A percentile compares a stretch with the other conserved stretches of the same genome.
Conservation (phyloP, 2,113 vertebrate species). For the Ranitomeya variabilis region DNA sequence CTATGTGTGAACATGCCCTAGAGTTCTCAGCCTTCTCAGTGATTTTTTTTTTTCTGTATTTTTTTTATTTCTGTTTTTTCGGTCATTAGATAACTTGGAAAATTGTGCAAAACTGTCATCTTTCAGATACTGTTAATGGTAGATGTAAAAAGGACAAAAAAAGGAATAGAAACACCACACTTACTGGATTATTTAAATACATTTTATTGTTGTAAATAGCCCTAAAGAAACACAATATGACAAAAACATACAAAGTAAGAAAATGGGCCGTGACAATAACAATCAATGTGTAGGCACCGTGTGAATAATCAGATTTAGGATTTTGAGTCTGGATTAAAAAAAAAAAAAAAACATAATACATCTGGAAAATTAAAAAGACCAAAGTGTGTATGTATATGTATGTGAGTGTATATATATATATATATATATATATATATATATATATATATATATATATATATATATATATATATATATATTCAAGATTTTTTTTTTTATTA, state of each 20-base stretch:
- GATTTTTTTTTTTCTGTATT: no score
- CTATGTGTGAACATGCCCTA: no score
- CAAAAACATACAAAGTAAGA: constrained; percentile 14
- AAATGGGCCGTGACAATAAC: not conserved
- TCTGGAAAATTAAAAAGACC: not conserved
- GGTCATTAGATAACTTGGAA: no score
- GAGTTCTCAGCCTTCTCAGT: no score
- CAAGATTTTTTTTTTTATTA: no score
- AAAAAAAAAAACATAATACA: not conserved
- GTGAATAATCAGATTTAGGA: constrained; percentile 3
- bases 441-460: no score
- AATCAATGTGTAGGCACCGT: constrained; percentile 17
- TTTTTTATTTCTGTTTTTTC: no score
- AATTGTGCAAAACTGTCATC: no score
- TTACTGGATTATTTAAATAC: not conserved
- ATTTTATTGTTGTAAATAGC: constrained; percentile 24
- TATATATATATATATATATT: no score
- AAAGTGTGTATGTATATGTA: no score
- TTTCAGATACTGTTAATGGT: not conserved
- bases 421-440: no score
- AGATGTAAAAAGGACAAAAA: not conserved
- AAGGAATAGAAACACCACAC: not conserved
- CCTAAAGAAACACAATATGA: constrained; percentile 27
- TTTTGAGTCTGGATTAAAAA: not conserved
- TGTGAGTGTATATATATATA: no score